Evolutionary conservation across 2,888 invertebrate genomes (phyloP).

Genomic region (Drosophila robusta): DNA sequence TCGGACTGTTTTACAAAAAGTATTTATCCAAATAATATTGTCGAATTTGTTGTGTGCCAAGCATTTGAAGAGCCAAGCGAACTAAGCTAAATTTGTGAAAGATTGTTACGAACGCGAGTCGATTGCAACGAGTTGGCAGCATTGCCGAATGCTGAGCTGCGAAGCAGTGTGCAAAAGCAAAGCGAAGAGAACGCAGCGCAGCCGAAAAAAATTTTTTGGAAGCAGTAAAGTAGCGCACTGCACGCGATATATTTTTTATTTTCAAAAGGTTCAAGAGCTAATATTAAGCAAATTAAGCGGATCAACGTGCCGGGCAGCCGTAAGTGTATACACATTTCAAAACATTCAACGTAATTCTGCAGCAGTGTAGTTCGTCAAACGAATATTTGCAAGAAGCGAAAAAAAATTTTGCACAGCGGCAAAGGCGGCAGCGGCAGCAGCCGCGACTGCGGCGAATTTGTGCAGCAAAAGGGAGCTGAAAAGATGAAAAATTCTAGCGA

Average conservation of each 20-base stretch:
- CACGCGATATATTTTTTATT: conserved; percentile 81
- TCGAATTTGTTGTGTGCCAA: conserved; percentile 23
- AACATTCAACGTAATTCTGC: conserved; percentile 42
- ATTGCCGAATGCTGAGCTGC: conserved; percentile 42
- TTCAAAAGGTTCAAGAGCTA: conserved; percentile 66
- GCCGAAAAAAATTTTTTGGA: conserved; percentile 77
- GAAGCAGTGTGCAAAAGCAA: conserved; percentile 65
- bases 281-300: conserved; percentile 45
- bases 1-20: conserved; percentile 30
- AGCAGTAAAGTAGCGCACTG: conserved; percentile 74
- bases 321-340: conserved; percentile 61
- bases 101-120: conserved; percentile 31
- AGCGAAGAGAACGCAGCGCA: conserved; percentile 79
- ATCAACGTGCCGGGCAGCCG: conserved; percentile 68
- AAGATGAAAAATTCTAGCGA: conserved; percentile 64
- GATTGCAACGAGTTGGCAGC: conserved; percentile 56
- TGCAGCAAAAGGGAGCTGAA: conserved; percentile 61
- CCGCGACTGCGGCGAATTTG: conserved; percentile 68
- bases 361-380: conserved; percentile 37
- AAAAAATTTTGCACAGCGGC: conserved; percentile 77
- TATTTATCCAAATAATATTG: conserved; percentile 45
- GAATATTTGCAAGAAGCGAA: conserved; percentile 65
- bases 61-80: not conserved
- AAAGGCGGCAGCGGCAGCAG: conserved; percentile 58
- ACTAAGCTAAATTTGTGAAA: conserved; percentile 19